Percentiles rank a stretch among this genome's conserved stretches.
Conservation (phyloP, 1,140 invertebrate genomes). For the Brevipalpus yothersi region DNA sequence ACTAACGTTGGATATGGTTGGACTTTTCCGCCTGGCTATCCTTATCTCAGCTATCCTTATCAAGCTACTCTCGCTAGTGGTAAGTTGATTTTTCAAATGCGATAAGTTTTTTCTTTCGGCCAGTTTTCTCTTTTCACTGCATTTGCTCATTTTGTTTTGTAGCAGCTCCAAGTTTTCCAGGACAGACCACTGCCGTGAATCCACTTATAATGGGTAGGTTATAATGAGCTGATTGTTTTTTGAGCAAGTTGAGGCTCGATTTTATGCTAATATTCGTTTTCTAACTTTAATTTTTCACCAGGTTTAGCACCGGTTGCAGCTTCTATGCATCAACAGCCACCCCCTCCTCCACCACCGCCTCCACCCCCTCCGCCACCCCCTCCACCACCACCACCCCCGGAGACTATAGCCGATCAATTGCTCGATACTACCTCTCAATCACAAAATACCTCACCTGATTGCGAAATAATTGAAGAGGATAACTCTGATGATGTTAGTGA, state of each 20-base stretch:
- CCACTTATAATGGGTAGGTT: neutral
- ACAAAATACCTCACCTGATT: neutral
- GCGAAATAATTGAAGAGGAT: neutral
- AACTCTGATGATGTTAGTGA: neutral
- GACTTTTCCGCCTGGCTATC: no score
- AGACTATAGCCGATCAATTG: neutral
- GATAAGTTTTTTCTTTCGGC: no score
- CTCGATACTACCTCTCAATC: neutral
- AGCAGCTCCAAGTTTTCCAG: no score
- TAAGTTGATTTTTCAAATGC: no score
- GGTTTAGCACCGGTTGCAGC: neutral
- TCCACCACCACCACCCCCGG: neutral
- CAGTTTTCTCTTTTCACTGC: no score
- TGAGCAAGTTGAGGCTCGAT: neutral
- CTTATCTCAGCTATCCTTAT: no score
- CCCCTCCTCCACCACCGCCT: neutral
- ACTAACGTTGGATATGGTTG: no score
- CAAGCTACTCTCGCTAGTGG: no score
- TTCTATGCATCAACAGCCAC: neutral
- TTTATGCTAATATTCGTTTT: neutral
- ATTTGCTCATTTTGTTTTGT: no score
- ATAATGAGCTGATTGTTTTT: neutral
- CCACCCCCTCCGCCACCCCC: neutral
- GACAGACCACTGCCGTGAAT: no score
- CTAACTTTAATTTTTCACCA: neutral